Base-by-base conservation (phyloP, 1,140 invertebrate genomes). In the Drosophila novamexicana region DNA sequence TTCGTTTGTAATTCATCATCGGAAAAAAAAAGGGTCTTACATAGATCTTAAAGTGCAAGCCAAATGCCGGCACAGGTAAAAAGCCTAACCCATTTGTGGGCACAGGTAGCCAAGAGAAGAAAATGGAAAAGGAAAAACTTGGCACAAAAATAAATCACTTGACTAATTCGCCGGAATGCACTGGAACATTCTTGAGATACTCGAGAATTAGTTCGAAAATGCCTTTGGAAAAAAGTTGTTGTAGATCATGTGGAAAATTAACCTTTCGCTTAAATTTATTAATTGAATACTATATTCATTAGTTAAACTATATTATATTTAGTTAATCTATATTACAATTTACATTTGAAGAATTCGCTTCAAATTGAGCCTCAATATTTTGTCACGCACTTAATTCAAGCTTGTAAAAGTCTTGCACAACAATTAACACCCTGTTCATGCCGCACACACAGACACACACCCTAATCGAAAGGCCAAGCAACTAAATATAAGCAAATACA, bases 1-100 rank as follows among this genome's bases (percentile, higher is more conserved):
- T 22, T 22, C 22, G 22, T 22, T 63, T 73, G 79, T 81, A 81
- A 81, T 81, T 81, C 79, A 81, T 81, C 79, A 81, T 77, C 52
- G 58, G 47, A 77, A 18, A 18, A 18, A 18, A 1, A 18, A 22
- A 65, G 77, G 75, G 69, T 64, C 66, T 54, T 47, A 34, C 18
- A 53, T 36, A 36, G 52, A 36, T 54, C 56, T 57, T 42, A 22
- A 67, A 50, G 44, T 57, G 72, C 16, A 63, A 58, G 72, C 54
- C 37, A 52, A 64, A 71, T 56, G 77, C 63, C 69, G 77, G 61
- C 62, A 78, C 77, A 79, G 77, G 77, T 79, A 79, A 12, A 14
- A 63, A 69, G 42, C 65, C 72, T 80, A 80, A 80, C 78, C 78
- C 78, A 80, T 80, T 80, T 81, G 40, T 36, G 57, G 36, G 18